phyloP scores from a whole-genome alignment of 2,113 vertebrate genomes.

The Xiphophorus couchianus region DNA sequence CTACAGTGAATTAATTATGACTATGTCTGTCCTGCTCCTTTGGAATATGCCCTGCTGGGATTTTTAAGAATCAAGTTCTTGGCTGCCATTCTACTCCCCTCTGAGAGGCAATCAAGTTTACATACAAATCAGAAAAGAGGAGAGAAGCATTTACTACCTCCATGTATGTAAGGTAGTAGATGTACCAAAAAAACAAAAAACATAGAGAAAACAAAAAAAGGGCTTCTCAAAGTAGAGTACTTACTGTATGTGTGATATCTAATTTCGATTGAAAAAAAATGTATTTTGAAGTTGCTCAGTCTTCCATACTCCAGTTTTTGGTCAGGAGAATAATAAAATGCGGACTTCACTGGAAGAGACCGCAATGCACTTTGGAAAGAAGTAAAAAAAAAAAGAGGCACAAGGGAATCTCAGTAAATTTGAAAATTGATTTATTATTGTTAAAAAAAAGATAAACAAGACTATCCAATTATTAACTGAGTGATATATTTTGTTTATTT shows the following conservation, averaged over 20 bases:
- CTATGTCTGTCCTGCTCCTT: conserved; percentile 37
- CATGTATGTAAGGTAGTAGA: background rate
- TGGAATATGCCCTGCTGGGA: conserved; percentile 42
- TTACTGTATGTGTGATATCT: background rate
- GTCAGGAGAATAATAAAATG: background rate
- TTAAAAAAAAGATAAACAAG: no score
- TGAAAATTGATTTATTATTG: background rate
- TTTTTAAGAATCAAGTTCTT: conserved; percentile 40
- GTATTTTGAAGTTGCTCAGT: background rate
- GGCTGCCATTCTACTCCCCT: conserved; percentile 24
- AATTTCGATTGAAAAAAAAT: background rate
- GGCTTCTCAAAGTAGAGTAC: background rate
- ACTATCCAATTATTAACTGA: background rate
- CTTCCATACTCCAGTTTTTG: background rate
- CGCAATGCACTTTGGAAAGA: background rate
- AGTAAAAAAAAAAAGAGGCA: background rate
- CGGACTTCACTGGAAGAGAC: background rate
- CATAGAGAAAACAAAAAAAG: background rate
- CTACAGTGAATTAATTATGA: conserved; percentile 40
- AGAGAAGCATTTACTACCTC: background rate
- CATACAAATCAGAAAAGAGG: conserved; percentile 34
- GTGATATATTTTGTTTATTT: background rate
- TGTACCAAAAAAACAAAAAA: background rate
- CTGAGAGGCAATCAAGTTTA: conserved; percentile 54
- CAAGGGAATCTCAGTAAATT: background rate